Base-by-base conservation (phyloP, 1,140 invertebrate genomes). In the Drosophila pachea region DNA sequence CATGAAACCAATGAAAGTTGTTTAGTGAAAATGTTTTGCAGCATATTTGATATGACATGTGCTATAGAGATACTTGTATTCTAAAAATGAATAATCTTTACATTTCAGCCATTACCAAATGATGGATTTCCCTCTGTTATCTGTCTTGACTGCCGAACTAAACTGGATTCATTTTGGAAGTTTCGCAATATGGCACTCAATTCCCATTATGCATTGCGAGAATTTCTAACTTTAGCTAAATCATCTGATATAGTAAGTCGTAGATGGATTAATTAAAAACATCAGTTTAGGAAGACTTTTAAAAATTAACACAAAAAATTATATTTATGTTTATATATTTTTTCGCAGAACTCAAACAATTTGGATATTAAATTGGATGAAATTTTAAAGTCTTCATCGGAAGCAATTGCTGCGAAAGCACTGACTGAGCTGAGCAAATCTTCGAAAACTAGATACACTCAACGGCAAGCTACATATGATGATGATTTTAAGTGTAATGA, bases 341-440 rank as follows among this genome's bases (percentile, higher is more conserved):
- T 36, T 9, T 36, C 8, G 35, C 35, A 36, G 81, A 66, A 81
- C n/a, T n/a, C 61, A 49, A 67, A 67, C 40, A 48, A 61, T 45
- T 56, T 86, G 77, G 82, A 86, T 63, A 42, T 52, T 4, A 81
- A 86, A 65, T 74, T 86, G 52, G 81, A 86, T 63, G 63, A 62
- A 69, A 81, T 86, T 70, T 70, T 86, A 43, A 86, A 87, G 31
- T 76, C 86, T 48, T 76, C 88, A 61, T 88, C 87, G 4, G 89
- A 89, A 75, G 73, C 73, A 61, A 89, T 89, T 61, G 89, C 89
- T 53, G 89, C 89, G 22, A 88, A 82, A 38, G 89, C 89, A 59
- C 68, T 89, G 49, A 89, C 89, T 45, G 88, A 89, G 74, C 59
- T 89, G 14, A 86, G 89, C 64, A 88, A 83, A 62, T 88, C 81